phyloP scores from a whole-genome alignment of 2,113 vertebrate genomes.

The Notarius lentiginosus region DNA sequence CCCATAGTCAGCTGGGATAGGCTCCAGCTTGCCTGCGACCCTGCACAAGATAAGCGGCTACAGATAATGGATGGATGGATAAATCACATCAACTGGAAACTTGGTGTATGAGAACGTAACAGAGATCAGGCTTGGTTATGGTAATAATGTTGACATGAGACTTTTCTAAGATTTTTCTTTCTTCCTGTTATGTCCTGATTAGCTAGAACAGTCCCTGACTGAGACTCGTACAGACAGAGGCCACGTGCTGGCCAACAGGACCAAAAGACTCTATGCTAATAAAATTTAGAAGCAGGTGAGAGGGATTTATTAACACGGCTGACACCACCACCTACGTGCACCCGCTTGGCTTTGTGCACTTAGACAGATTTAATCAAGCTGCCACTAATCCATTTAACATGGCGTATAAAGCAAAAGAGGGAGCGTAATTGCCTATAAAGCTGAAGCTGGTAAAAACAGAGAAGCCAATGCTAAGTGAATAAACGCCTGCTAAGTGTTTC shows the following conservation, averaged over 20 bases:
- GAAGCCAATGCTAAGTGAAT: slow-evolving; percentile 51
- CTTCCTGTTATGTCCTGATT: background rate
- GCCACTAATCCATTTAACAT: slow-evolving; percentile 47
- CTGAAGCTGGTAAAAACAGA: slow-evolving; percentile 46
- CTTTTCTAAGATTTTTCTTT: background rate
- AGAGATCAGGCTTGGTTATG: background rate
- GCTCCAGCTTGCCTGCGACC: too few species aligned
- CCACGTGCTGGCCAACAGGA: slow-evolving; percentile 12
- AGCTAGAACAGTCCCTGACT: background rate
- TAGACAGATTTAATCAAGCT: slow-evolving; percentile 53
- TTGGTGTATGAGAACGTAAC: background rate
- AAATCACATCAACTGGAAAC: background rate
- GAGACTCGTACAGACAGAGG: background rate
- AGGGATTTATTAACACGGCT: slow-evolving; percentile 42
- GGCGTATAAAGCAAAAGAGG: background rate
- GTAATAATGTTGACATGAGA: background rate
- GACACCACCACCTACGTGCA: slow-evolving; percentile 33
- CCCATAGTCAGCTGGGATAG: too few species aligned
- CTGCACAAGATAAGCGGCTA: too few species aligned
- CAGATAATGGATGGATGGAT: too few species aligned
- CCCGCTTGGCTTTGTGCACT: slow-evolving; percentile 41
- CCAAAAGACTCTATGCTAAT: slow-evolving; percentile 36
- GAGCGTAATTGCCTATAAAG: slow-evolving; percentile 44
- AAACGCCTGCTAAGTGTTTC: slow-evolving; percentile 36
- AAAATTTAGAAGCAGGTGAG: slow-evolving; percentile 35